A percentile compares a stretch with the other conserved stretches of the same genome.
phyloP scores from a whole-genome alignment of 2,888 invertebrate species.

The Aethes cnicana region DNA sequence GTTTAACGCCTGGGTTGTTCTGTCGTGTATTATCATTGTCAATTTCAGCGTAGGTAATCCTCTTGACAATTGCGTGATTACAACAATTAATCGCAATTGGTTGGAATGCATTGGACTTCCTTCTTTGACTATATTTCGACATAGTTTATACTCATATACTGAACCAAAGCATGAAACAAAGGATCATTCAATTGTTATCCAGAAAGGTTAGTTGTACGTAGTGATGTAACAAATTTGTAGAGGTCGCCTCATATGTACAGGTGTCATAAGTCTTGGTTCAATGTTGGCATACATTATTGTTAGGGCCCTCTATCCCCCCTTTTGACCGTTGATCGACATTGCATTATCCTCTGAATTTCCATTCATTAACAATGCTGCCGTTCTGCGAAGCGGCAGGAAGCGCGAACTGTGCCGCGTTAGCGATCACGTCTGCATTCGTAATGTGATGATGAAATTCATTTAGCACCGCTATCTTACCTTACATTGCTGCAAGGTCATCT shows the following conservation, averaged over 20 bases:
- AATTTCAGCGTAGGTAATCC: conserved; percentile 73
- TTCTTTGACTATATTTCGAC: conserved; percentile 47
- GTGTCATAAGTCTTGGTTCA: too few species aligned
- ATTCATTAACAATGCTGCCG: conserved; percentile 10
- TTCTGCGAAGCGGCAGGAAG: conserved; percentile 51
- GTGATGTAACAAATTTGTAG: too few species aligned
- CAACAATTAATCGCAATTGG: conserved; percentile 79
- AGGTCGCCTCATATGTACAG: too few species aligned
- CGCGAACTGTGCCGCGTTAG: conserved; percentile 39
- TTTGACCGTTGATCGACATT: not conserved
- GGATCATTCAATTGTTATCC: too few species aligned
- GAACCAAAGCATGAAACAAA: too few species aligned
- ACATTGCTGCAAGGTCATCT: conserved; percentile 9
- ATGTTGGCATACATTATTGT: too few species aligned
- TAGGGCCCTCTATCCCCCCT: too few species aligned
- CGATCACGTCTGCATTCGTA: conserved; percentile 43
- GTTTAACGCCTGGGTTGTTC: conserved; percentile 36
- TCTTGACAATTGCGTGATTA: conserved; percentile 75
- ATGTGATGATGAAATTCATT: conserved; percentile 31
- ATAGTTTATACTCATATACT: conserved; percentile 18
- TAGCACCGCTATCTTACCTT: conserved; percentile 10
- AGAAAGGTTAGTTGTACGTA: too few species aligned
- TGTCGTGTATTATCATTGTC: conserved; percentile 59
- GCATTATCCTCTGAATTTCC: conserved; percentile 17
- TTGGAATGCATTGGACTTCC: conserved; percentile 71